Evolutionary conservation across 2,888 invertebrate species (phyloP).

Genomic region (Orthonevra nobilis): DNA sequence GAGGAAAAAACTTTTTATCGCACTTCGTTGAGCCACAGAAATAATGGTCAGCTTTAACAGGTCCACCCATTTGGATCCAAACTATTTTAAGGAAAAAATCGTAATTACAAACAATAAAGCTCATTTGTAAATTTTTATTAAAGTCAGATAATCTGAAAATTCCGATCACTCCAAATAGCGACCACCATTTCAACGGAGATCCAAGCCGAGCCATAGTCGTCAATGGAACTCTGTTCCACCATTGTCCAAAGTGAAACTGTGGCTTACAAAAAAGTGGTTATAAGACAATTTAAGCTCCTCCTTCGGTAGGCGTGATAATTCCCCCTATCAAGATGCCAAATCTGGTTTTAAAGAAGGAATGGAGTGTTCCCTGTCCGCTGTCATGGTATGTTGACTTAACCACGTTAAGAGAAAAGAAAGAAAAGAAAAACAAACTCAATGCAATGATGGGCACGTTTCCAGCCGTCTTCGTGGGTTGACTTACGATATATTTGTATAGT

Average conservation of each 20-base stretch:
- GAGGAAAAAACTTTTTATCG: too few relatives aligned
- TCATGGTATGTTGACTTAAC: conserved; percentile 54
- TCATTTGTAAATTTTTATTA: too few relatives aligned
- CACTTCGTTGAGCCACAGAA: too few relatives aligned
- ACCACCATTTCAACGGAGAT: conserved; percentile 56
- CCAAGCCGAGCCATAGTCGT: background rate
- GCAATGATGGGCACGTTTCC: conserved; percentile 64
- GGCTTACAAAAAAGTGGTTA: conserved; percentile 36
- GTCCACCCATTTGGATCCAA: too few relatives aligned
- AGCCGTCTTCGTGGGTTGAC: conserved; percentile 44
- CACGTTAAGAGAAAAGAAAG: background rate
- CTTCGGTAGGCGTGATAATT: conserved; percentile 63
- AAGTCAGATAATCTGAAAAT: too few relatives aligned
- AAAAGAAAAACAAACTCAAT: conserved; percentile 10
- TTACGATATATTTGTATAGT: background rate
- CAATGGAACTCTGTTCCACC: conserved; percentile 35
- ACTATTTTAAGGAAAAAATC: too few relatives aligned
- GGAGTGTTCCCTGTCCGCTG: conserved; percentile 23
- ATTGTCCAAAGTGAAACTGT: conserved; percentile 28
- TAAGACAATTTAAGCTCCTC: conserved; percentile 53
- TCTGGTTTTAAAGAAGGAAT: conserved; percentile 59
- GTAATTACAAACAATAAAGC: too few relatives aligned
- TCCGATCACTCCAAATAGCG: background rate
- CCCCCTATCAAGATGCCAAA: conserved; percentile 51
- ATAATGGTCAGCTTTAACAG: too few relatives aligned